phyloP scores from a whole-genome alignment of 2,113 vertebrate genomes.

The Anarhynchus alexandrinus region DNA sequence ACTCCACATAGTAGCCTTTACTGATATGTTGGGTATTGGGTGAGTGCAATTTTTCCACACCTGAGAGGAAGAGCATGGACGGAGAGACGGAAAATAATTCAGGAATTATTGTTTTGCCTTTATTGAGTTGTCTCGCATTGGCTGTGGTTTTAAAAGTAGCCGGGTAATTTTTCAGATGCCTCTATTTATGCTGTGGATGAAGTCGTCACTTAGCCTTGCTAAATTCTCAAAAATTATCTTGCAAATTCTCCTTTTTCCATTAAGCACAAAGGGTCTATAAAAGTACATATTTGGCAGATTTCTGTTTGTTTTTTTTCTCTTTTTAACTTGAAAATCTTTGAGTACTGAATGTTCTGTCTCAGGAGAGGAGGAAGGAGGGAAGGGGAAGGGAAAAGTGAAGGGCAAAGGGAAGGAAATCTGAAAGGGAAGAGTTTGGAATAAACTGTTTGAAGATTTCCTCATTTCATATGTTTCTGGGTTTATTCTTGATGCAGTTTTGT shows the following conservation, averaged over 20 bases:
- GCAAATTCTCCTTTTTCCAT: background rate
- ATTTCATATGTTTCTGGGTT: background rate
- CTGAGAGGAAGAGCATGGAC: background rate
- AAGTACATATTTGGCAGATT: background rate
- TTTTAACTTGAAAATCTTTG: background rate
- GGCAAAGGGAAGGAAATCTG: accelerated
- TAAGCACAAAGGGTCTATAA: background rate
- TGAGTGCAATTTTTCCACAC: background rate
- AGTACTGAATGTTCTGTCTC: background rate
- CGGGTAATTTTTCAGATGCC: background rate
- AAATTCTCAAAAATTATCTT: background rate
- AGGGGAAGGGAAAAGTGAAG: background rate
- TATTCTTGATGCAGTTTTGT: background rate
- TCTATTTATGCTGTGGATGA: background rate
- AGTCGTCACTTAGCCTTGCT: background rate
- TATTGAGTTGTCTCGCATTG: background rate
- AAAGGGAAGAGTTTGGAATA: background rate
- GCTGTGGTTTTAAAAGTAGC: background rate
- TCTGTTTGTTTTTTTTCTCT: background rate
- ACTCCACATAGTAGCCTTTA: accelerated
- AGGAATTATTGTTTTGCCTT: background rate
- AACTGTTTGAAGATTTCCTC: background rate
- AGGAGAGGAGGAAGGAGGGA: background rate
- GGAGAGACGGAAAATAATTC: background rate
- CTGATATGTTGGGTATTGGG: accelerated